Conservation (phyloP, 2,888 invertebrate species). For the Brenthis hecate region DNA sequence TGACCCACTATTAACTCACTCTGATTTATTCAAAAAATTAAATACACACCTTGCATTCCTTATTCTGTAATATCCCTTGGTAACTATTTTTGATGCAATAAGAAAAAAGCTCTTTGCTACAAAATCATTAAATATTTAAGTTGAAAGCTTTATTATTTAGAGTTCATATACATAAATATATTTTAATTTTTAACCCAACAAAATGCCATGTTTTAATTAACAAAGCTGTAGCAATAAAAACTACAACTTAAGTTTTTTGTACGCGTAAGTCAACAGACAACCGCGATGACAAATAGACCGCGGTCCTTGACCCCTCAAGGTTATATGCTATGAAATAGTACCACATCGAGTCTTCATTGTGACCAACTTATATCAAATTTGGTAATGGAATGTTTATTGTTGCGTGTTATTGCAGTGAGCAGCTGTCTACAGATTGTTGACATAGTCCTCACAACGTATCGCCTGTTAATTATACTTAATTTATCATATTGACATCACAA, state of each 20-base stretch:
- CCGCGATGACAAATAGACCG: constrained; percentile 39
- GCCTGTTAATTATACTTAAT: not conserved
- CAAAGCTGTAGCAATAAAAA: constrained; percentile 10
- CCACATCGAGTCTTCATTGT: constrained; percentile 24
- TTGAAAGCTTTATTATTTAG: too few species aligned
- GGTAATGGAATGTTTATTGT: constrained; percentile 45
- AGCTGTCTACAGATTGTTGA: constrained; percentile 37
- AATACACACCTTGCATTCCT: too few species aligned
- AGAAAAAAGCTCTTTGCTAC: too few species aligned
- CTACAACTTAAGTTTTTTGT: constrained; percentile 33
- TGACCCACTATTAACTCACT: too few species aligned
- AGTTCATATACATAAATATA: too few species aligned
- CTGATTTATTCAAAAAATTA: too few species aligned
- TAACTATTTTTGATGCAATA: too few species aligned
- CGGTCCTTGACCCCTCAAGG: constrained; percentile 51
- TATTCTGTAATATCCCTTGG: too few species aligned
- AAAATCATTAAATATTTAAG: too few species aligned
- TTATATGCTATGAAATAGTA: constrained; percentile 33
- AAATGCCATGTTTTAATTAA: too few species aligned
- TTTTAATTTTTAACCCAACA: too few species aligned
- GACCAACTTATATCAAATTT: constrained; percentile 39
- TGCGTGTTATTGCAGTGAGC: constrained; percentile 33
- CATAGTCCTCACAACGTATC: constrained; percentile 22
- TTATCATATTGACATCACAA: not conserved
- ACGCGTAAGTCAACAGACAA: constrained; percentile 22